Conservation (phyloP, 2,888 invertebrate species). For the Temnothorax rugatulus region DNA sequence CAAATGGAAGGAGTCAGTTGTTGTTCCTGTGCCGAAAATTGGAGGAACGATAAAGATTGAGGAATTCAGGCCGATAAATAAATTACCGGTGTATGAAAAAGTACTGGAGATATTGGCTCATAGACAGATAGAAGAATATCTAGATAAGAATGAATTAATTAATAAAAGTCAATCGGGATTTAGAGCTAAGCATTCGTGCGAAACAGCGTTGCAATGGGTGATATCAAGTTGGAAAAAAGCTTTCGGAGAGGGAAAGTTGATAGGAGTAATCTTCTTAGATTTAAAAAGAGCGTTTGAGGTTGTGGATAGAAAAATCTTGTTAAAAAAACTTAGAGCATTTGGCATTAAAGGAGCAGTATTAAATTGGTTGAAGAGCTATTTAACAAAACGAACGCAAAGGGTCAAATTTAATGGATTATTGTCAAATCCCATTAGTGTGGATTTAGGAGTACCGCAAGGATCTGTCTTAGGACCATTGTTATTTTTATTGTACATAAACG, state of each 20-base stretch:
- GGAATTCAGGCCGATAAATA: background rate
- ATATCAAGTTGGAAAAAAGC: conserved; percentile 54
- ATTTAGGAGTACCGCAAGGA: conserved; percentile 4
- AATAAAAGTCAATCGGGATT: background rate
- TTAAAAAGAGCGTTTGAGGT: conserved; percentile 62
- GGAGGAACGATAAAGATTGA: background rate
- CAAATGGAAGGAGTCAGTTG: background rate
- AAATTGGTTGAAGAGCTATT: conserved; percentile 16
- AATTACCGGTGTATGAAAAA: background rate
- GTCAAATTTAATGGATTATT: no score
- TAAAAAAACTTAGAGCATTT: conserved; percentile 28
- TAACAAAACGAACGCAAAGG: background rate
- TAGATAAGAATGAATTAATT: background rate
- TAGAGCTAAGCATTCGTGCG: conserved; percentile 54
- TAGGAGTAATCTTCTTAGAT: conserved; percentile 62
- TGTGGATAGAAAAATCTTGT: conserved; percentile 40
- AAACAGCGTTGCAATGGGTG: conserved; percentile 55
- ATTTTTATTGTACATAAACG: background rate
- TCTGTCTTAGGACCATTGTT: conserved; percentile 27
- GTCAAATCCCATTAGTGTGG: no score
- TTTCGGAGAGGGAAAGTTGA: conserved; percentile 50
- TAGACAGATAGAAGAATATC: background rate
- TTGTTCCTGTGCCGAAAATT: background rate
- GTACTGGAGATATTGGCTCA: background rate
- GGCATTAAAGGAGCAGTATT: conserved; percentile 5